Base-by-base conservation (phyloP, 2,888 invertebrate genomes). In the Drosophila mulleri region DNA sequence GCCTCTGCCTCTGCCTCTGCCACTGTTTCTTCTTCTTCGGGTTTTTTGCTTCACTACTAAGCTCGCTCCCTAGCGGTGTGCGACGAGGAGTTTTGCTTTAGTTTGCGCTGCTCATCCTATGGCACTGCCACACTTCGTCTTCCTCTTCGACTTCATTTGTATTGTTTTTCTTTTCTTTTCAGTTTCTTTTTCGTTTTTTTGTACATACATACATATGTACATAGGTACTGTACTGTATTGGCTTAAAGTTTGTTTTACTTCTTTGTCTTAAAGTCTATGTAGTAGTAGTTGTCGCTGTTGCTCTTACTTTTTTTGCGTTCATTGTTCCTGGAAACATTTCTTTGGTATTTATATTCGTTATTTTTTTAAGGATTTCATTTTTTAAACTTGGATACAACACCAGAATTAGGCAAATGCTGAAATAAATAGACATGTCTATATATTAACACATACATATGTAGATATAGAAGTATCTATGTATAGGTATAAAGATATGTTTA, bases 221-320 rank as follows among this genome's bases (percentile, higher is more conserved):
- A 70, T 82, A 85, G 82, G 73, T 88, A 75, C 63, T 61, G 73
- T 88, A 75, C 63, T 61, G 79, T 85, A 86, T 84, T 84, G 84
- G 88, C 84, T 84, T 88, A 79, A 89, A 85, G 88, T 85, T 85
- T 83, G 74, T 83, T 86, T 78, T 89, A 80, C 82, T 85, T 87
- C 75, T 80, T 80, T 66, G 65, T 77, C 76, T 80, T 80, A 62
- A 56, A 64, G 41, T 80, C 72, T 50, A 42, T 50, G 60, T 67
- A 63, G 60, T 72, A 59, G 54, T 68, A 58, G 58, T 71, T 67
- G 16, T 26, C n/a, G 18, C 23, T 53, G 20, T 52, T 37, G 18
- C 2, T 35, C 14, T 53, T 37, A 20, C 23, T 23, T 37, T 52
- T 39, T 53, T 61, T 75, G 62, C 72, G 7, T 4, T 82, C 84